Evolutionary conservation across 1,140 invertebrate species (phyloP).

Genomic region (Orchesella cincta): DNA sequence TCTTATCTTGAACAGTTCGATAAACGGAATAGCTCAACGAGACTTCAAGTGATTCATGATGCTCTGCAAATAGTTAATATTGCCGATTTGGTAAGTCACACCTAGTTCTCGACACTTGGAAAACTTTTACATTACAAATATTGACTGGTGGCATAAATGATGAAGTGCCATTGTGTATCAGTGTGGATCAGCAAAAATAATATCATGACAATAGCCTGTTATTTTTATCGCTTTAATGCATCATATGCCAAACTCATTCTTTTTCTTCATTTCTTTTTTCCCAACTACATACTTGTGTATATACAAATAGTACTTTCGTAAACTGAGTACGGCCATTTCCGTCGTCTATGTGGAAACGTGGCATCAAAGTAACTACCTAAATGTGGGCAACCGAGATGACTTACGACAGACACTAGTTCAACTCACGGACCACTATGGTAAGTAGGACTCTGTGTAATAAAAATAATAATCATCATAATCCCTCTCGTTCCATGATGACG

Average conservation of each 20-base stretch:
- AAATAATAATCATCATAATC: conserved; percentile 24
- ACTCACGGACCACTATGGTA: conserved; percentile 81
- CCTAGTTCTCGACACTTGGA: neutral
- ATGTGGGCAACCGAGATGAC: conserved; percentile 77
- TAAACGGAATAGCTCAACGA: conserved; percentile 82
- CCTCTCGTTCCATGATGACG: neutral
- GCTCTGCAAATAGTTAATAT: conserved; percentile 95
- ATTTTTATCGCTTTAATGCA: neutral
- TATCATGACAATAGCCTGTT: neutral
- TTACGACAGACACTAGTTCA: conserved; percentile 80
- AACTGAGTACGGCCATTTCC: conserved; percentile 86
- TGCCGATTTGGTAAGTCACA: conserved; percentile 83
- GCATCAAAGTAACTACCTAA: conserved; percentile 79
- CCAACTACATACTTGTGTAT: neutral
- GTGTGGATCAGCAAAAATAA: neutral
- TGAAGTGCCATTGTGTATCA: neutral
- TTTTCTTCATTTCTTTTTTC: neutral
- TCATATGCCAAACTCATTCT: neutral
- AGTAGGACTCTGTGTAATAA: neutral
- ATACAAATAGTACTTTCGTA: conserved; percentile 79
- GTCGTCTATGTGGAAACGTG: conserved; percentile 96
- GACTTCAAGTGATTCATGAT: conserved; percentile 87
- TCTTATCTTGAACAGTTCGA: conserved; percentile 67
- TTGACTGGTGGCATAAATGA: conserved; percentile 4
- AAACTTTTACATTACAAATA: neutral